Base-by-base conservation (phyloP, 23 tunicate species). In the Halocynthia aurantium region DNA sequence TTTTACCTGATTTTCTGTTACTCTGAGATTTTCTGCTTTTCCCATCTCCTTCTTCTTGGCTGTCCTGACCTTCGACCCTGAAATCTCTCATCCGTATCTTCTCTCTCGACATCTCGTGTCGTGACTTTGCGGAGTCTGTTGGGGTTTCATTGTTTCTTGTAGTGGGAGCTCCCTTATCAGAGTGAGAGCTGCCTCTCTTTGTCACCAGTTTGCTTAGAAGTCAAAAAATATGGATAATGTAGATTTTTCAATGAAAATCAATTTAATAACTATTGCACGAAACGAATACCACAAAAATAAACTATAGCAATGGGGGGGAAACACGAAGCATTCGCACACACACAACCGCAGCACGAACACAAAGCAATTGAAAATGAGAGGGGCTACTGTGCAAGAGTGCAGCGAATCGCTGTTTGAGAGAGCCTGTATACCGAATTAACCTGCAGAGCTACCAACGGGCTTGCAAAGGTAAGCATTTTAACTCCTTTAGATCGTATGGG, bases 31-130 rank as follows among this genome's bases (percentile, higher is more conserved):
- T 31, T 31, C 44, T 49, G 0, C 70, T 65, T 56, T 54, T 74
- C 62, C 62, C 31, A 49, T 74, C 62, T 21, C 17, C 57, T n/a
- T 53, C n/a, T 22, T 56, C 62, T 5, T 52, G 22, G 17, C 56
- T 64, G n/a, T 51, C 75, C 12, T 31, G 53, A 44, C 50, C 75
- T 70, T 70, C 75, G 60, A 74, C 87, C 85, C 96, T 84, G 82
- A 89, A 89, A 54, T 89, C 88, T 57, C 85, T 84, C 8, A 89
- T 56, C 66, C 81, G 84, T 21, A 89, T 75, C 68, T 74, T 83
- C 13, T 82, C 81, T 58, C 75, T 67, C 31, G 64, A 54, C 78
- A 74, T 74, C 31, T 74, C 78, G 31, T 74, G 78, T 9, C 88
- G 77, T 22, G 87, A 80, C 20, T 58, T 31, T n/a, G 77, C 82